Conservation (phyloP, 2,797 vertebrate genomes). For the Schizopygopsis malacanthus region DNA sequence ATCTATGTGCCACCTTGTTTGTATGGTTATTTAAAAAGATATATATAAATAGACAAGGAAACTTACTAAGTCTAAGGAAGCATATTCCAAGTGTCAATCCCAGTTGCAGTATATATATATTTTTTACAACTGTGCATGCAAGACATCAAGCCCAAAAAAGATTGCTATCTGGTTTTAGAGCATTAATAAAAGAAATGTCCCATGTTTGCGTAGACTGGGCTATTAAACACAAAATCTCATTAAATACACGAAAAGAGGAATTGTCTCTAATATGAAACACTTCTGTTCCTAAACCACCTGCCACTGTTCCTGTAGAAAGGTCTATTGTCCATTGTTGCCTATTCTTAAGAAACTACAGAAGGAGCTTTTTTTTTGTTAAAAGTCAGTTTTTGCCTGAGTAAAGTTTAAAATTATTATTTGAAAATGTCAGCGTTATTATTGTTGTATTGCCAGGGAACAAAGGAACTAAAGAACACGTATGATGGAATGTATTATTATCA, state of each 20-base stretch:
- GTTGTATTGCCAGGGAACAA: neutral
- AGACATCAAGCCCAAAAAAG: no score
- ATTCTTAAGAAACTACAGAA: neutral
- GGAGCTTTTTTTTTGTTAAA: neutral
- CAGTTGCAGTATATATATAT: neutral
- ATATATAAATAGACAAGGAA: neutral
- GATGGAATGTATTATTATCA: neutral
- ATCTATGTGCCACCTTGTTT: neutral
- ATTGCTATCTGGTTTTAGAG: neutral
- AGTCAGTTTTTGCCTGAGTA: neutral
- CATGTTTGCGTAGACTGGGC: neutral
- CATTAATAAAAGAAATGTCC: neutral
- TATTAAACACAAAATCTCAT: neutral
- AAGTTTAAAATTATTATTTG: neutral
- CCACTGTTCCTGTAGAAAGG: neutral
- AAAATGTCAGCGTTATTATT: neutral
- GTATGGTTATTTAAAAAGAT: neutral
- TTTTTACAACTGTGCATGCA: neutral
- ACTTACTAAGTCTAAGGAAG: neutral
- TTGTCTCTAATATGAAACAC: neutral
- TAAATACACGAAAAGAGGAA: neutral
- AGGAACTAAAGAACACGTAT: neutral
- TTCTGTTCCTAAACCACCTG: constrained; percentile 7
- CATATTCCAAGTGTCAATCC: neutral
- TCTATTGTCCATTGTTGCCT: neutral